These are phyloP conservation scores for Agrotis puta DNA, from an alignment of 2,888 invertebrate genomes.

Conservation along the genomic window DNA sequence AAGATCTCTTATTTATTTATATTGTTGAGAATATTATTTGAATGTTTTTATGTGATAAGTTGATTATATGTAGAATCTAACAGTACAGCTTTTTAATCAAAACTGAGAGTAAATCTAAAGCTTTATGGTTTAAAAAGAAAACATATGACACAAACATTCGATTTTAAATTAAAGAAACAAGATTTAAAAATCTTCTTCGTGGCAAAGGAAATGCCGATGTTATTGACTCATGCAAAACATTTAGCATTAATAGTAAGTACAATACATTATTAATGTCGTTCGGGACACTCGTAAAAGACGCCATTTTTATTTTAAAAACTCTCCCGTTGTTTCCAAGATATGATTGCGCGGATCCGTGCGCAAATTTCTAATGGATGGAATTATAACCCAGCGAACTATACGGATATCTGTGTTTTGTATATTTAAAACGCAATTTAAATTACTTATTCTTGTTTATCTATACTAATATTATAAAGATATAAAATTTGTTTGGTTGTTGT, in stretches of 20 bases:
- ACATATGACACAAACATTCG: constrained; percentile 3
- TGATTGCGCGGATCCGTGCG: constrained; percentile 65
- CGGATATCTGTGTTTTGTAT: constrained; percentile 17
- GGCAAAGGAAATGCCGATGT: constrained; percentile 57
- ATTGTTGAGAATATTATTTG: constrained; percentile 1
- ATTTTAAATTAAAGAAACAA: constrained; percentile 14
- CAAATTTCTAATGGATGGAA: constrained; percentile 71
- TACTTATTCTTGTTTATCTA: not conserved
- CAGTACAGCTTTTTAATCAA: not conserved
- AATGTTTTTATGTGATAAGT: not conserved
- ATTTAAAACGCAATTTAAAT: constrained; percentile 23
- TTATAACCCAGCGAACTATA: constrained; percentile 21
- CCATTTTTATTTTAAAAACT: constrained; percentile 78
- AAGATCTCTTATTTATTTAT: constrained; percentile 12
- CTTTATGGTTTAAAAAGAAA: not conserved
- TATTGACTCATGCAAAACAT: constrained; percentile 77
- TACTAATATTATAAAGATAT: no score
- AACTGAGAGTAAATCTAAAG: not conserved
- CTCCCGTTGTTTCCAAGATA: constrained; percentile 75
- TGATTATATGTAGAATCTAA: not conserved
- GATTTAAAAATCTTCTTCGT: constrained; percentile 27
- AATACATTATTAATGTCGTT: constrained; percentile 76
- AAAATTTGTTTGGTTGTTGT: no score
- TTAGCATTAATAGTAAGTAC: constrained; percentile 67
- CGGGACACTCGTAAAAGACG: constrained; percentile 62